Evolutionary conservation across 2,888 invertebrate species (phyloP), one percentile per base, ranked within the genome.

Genomic region (Meghimatium bilineatum): DNA sequence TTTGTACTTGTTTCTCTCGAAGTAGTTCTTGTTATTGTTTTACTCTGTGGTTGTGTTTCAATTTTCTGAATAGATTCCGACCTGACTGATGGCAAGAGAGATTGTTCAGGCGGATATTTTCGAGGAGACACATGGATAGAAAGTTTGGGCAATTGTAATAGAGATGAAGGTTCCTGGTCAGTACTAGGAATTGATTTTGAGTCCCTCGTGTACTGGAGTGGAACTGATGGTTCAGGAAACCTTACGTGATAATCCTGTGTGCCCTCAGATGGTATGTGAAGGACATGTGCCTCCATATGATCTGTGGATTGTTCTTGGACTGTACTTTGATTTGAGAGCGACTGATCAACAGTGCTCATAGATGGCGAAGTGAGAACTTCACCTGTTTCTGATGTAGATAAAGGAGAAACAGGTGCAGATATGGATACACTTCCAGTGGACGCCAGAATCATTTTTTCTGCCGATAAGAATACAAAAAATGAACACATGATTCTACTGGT

Each of bases 351-450:
- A 52, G 49, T 23, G 79, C 69, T 49, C 32, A 32, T 32, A 26
- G 69, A 17, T 60, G 67, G 23, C 6, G 34, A 38, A 52, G 32
- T 60, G 14, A 60, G 38, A 56, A 72, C 23, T 1, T 5, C 52
- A 6, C 60, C 83, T 52, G 76, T 63, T 8, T 67, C 77, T 20
- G 77, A 60, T 32, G 77, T 20, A 38, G 56, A 60, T n/a, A 78
- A 71, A 8, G 83, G 83, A 6, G 83, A 83, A 26, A 77, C 83
- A 44, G 83, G 83, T 32, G 83, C 83, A 6, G 83, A 83, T 56
- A 78, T 49, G 71, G 77, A 83, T 44, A 77, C 77, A 60, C 83
- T 78, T 0, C 67, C 76, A n/a, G 38, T 69, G 26, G 76, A 69
- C 1, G 82, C 69, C 44, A 78, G 56, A n/a, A 75, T 63, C 44